phyloP scores from a whole-genome alignment of 2,888 invertebrate species.

The Stenichneumon culpator region DNA sequence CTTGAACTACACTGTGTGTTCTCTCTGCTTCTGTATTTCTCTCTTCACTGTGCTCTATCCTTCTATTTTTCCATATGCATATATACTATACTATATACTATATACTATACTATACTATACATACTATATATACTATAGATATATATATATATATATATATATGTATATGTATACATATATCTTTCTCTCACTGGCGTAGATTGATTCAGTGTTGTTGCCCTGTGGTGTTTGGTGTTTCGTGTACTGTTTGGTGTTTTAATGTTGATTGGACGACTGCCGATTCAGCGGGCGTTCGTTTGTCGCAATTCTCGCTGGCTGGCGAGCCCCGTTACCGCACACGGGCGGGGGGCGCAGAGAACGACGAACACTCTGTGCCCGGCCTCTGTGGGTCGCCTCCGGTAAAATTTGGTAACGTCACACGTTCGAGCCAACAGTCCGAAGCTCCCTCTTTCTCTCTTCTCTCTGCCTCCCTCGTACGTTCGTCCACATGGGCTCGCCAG shows the following conservation, averaged over 20 bases:
- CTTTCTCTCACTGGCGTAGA: slow-evolving; percentile 57
- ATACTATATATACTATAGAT: not conserved
- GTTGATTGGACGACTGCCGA: slow-evolving; percentile 84
- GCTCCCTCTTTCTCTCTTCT: not conserved
- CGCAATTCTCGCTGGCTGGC: slow-evolving; percentile 76
- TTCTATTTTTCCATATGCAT: slow-evolving; percentile 23
- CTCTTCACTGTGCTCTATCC: slow-evolving; percentile 46
- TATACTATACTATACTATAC: not conserved
- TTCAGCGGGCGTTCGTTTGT: slow-evolving; percentile 83
- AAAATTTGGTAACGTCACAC: slow-evolving; percentile 50
- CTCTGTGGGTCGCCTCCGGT: slow-evolving; percentile 40
- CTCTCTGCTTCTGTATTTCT: slow-evolving; percentile 48
- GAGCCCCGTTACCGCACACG: slow-evolving; percentile 30
- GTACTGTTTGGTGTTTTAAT: slow-evolving; percentile 81
- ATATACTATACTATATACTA: not conserved
- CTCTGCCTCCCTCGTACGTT: not conserved
- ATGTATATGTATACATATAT: slow-evolving; percentile 20
- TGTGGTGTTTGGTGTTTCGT: slow-evolving; percentile 78
- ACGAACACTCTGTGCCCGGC: slow-evolving; percentile 42
- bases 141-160: not conserved
- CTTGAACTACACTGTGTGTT: slow-evolving; percentile 29
- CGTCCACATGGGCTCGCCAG: not conserved
- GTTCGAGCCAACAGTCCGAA: slow-evolving; percentile 42
- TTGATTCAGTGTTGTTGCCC: slow-evolving; percentile 76
- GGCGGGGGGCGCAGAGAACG: slow-evolving; percentile 34